Conservation (phyloP, 2,113 vertebrate genomes). For the Dryoscopus gambensis region DNA sequence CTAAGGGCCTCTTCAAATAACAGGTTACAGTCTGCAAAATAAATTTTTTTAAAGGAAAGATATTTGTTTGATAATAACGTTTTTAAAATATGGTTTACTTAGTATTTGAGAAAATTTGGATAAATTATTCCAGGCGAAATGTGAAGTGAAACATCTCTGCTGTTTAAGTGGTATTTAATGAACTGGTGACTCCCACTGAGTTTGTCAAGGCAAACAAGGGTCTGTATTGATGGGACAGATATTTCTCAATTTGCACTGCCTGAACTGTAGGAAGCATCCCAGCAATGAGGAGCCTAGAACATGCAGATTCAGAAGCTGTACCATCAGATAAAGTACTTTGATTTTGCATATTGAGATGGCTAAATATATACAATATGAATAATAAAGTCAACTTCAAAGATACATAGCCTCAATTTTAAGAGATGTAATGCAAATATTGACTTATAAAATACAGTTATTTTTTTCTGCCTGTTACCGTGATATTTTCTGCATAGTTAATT, state of each 20-base stretch:
- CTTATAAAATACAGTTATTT: neutral
- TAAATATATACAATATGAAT: constrained; percentile 11
- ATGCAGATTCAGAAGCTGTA: neutral
- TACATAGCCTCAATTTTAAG: neutral
- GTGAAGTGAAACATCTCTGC: neutral
- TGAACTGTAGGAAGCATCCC: constrained; percentile 19
- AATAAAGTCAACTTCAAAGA: constrained; percentile 19
- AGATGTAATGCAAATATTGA: neutral
- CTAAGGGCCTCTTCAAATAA: neutral
- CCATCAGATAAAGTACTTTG: neutral
- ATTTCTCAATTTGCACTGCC: neutral
- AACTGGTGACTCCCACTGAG: constrained; percentile 54
- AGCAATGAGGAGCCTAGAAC: neutral
- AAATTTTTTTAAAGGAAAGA: neutral
- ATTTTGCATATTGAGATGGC: neutral
- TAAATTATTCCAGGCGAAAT: constrained; percentile 21
- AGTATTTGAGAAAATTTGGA: neutral
- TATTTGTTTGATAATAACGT: neutral
- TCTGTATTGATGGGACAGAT: constrained; percentile 23
- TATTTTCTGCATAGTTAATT: neutral
- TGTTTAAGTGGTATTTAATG: constrained; percentile 41
- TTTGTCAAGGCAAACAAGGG: constrained; percentile 57
- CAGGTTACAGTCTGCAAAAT: neutral
- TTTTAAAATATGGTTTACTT: neutral
- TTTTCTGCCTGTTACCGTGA: neutral